phyloP scores from a whole-genome alignment of 64 coral and sea anemone genomes.

The Dendronephthya gigantea region DNA sequence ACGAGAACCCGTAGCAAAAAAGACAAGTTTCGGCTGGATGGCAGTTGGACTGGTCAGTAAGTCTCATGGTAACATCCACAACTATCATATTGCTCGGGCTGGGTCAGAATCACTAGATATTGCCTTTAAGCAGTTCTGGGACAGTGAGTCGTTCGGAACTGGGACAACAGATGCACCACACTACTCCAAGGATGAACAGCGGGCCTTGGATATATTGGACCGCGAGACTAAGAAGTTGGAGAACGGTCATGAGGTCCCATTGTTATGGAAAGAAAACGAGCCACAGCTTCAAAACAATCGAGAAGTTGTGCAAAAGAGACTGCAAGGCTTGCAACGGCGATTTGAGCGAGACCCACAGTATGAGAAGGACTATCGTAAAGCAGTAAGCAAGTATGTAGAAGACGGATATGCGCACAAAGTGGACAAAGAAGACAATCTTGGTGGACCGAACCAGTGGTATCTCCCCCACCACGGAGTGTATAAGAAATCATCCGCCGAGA shows the following conservation, averaged over 20 bases:
- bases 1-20: neutral
- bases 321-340: neutral
- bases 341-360: neutral
- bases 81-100: neutral
- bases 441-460: neutral
- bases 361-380: neutral
- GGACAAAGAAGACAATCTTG: neutral
- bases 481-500: neutral
- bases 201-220: neutral
- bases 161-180: neutral
- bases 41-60: neutral
- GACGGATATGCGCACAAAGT: neutral
- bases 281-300: neutral
- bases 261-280: neutral
- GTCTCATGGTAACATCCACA: neutral
- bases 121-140: neutral
- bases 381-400: neutral
- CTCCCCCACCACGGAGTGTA: neutral
- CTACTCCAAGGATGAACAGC: neutral
- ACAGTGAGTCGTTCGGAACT: conserved; percentile 1
- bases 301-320: neutral
- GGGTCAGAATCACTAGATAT: neutral
- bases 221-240: neutral
- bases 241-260: neutral
- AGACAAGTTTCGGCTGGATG: neutral